phyloP scores from a whole-genome alignment of 2,888 invertebrate species.

The Eurytoma adleriae region DNA sequence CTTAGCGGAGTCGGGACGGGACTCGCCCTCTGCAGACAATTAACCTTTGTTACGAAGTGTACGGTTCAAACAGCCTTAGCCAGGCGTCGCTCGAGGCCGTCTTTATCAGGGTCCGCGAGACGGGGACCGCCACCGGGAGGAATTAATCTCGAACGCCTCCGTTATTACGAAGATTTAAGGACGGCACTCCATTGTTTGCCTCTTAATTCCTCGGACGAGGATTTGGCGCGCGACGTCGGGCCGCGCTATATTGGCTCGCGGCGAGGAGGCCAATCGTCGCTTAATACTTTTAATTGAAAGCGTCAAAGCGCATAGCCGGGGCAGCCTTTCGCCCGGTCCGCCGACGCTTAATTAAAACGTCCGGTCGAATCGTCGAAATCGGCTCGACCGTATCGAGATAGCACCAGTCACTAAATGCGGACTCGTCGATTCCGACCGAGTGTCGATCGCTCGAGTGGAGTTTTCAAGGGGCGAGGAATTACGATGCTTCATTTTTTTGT shows the following conservation, averaged over 20 bases:
- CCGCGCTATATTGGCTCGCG: constrained; percentile 15
- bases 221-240: constrained; percentile 17
- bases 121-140: constrained; percentile 10
- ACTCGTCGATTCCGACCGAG: too few species aligned
- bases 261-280: constrained; percentile 6
- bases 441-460: too few species aligned
- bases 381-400: too few species aligned
- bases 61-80: too few species aligned
- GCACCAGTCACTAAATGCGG: too few species aligned
- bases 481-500: too few species aligned
- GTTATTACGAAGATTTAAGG: constrained; percentile 40
- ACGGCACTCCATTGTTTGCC: constrained; percentile 34
- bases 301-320: neutral
- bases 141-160: constrained; percentile 40
- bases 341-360: too few species aligned
- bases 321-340: too few species aligned
- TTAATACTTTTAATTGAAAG: constrained; percentile 47
- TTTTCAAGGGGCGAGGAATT: too few species aligned
- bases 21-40: neutral
- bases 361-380: too few species aligned
- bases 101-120: constrained; percentile 19
- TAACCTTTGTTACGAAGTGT: neutral
- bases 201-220: constrained; percentile 28
- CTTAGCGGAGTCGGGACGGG: too few species aligned
- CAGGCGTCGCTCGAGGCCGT: neutral